Evolutionary conservation across 2,888 invertebrate genomes (phyloP).

Genomic region (Drosophila formosana): DNA sequence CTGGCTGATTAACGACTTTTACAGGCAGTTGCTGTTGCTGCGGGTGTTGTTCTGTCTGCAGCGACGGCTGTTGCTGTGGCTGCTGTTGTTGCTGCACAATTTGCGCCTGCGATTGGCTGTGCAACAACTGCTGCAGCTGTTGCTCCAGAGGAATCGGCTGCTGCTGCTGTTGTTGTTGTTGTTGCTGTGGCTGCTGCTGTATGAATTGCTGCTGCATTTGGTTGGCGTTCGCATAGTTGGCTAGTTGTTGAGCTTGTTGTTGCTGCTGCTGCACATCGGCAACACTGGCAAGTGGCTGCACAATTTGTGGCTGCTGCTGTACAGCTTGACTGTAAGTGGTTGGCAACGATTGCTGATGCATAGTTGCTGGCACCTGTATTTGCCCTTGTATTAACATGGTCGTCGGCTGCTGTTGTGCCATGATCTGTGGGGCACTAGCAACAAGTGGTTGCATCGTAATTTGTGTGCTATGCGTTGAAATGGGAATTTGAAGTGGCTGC

Average conservation of each 20-base stretch:
- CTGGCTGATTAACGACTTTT: conserved; percentile 31
- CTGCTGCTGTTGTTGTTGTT: conserved; percentile 48
- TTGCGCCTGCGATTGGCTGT: conserved; percentile 53
- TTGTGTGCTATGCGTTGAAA: conserved; percentile 78
- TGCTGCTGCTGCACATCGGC: conserved; percentile 61
- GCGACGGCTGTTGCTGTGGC: conserved; percentile 13
- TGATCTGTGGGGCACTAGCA: conserved; percentile 81
- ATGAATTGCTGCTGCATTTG: conserved; percentile 49
- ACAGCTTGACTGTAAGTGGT: conserved; percentile 48
- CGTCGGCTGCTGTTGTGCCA: conserved; percentile 81
- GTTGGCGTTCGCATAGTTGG: conserved; percentile 48
- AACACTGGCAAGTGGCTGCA: conserved; percentile 44
- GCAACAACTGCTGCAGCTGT: conserved; percentile 65
- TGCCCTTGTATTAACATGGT: conserved; percentile 66
- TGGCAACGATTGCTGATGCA: conserved; percentile 62
- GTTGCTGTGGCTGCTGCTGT: conserved; percentile 58
- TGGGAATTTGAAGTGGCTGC: conserved; percentile 55
- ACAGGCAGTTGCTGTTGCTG: conserved; percentile 31
- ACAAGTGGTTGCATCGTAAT: conserved; percentile 86
- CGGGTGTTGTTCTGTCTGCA: conserved; percentile 25
- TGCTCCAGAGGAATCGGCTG: conserved; percentile 64
- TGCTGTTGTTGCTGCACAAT: conserved; percentile 60
- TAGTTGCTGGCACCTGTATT: conserved; percentile 61
- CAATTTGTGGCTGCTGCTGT: conserved; percentile 41
- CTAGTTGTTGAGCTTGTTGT: conserved; percentile 54